phyloP scores from a whole-genome alignment of 35 echinoderm and acorn worm species.

The Patiria miniata region DNA sequence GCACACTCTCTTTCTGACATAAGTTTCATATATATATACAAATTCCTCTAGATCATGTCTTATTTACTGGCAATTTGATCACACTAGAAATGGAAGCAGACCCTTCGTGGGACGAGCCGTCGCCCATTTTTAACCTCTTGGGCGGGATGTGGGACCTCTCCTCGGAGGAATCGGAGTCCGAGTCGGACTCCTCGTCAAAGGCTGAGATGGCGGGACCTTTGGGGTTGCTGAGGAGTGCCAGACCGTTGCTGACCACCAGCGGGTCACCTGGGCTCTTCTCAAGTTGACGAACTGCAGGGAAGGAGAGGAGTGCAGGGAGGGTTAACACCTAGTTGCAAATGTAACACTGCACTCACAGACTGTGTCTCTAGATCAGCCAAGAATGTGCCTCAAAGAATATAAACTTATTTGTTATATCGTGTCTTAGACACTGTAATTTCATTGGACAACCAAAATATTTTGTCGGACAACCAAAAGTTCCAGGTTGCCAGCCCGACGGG shows the following conservation, averaged over 20 bases:
- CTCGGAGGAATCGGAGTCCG: slow-evolving; percentile 62
- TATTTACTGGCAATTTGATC: slow-evolving; percentile 5
- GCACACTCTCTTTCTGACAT: too few species aligned
- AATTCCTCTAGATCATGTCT: slow-evolving; percentile 3
- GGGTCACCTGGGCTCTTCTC: slow-evolving; percentile 57
- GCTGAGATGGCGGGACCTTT: slow-evolving; percentile 78
- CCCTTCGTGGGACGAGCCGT: slow-evolving; percentile 27
- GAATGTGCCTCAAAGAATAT: too few species aligned
- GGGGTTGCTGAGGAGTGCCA: slow-evolving; percentile 62
- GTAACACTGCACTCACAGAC: too few species aligned
- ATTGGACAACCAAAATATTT: too few species aligned
- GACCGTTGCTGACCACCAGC: slow-evolving; percentile 53
- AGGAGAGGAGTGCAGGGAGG: background rate
- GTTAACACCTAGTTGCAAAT: too few species aligned
- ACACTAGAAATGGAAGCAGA: slow-evolving; percentile 17
- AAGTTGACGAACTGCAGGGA: slow-evolving; percentile 64
- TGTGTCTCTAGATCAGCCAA: too few species aligned
- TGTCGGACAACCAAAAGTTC: too few species aligned
- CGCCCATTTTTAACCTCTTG: slow-evolving; percentile 78
- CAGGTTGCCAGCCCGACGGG: too few species aligned
- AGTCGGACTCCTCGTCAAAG: slow-evolving; percentile 85
- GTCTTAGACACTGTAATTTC: too few species aligned
- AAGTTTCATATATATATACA: background rate
- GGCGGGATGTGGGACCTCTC: slow-evolving; percentile 26
- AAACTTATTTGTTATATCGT: too few species aligned